Base-by-base conservation (phyloP, 2,113 vertebrate species). In the Addax nasomaculatus region DNA sequence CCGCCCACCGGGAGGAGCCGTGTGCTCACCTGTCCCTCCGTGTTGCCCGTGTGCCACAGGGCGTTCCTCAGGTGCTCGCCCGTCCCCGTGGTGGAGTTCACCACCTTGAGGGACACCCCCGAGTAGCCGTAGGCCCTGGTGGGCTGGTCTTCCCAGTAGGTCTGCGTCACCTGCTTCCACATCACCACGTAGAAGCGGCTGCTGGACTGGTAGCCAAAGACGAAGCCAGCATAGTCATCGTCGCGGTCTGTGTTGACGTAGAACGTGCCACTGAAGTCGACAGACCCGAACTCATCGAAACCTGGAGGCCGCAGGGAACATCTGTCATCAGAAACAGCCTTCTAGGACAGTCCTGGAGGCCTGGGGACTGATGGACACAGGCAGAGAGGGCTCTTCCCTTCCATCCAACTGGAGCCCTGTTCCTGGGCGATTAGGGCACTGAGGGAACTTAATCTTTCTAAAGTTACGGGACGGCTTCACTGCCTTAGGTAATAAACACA, bases 131-230 rank as follows among this genome's bases (percentile, higher is more conserved):
- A 99, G 2, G 99, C 99, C 87, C 99, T 99, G 16, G 99, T 99
- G 78, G 99, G 99, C 96, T 99, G 99, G 95, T 99, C 99, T 83
- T 99, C 99, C 99, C 99, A 99, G 98, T 99, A 99, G 2, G 99
- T 99, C 99, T 99, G 99, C 6, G 99, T 99, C 96, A 99, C 99
- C 98, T 99, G 99, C 98, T 99, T 99, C 99, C 99, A 99, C 99
- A 99, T 99, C 15, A 99, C 99, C 58, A 99, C 99, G 0, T 99
- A 99, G 97, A 99, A 99, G 7, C 99, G 99, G 64, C 99, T 99
- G 96, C 99, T 99, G 19, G 99, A 99, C 98, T 99, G 99, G 98
- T 99, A 99, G 97, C 99, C 99, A 12, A 99, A 99, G 80, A 99
- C 99, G 91, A 99, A 99, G 90, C 99, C 99, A 0, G 99, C 99